Conservation (phyloP, 2,113 vertebrate species). For the Oryzias woworae region DNA sequence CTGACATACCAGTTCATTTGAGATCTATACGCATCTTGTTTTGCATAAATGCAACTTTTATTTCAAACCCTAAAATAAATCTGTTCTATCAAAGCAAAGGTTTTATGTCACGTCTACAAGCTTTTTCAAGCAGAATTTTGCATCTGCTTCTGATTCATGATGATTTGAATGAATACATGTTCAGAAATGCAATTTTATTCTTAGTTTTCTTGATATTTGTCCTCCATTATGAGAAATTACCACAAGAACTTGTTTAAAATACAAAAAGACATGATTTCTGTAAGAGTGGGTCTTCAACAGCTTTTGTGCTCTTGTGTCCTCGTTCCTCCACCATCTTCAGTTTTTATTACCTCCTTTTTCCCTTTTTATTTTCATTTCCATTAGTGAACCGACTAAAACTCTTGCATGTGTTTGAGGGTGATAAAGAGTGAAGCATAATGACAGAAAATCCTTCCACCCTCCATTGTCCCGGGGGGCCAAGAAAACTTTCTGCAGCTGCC, state of each 20-base stretch:
- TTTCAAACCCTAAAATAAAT: no score
- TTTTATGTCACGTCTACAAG: no score
- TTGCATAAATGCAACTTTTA: background rate
- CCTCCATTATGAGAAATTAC: no score
- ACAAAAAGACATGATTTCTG: no score
- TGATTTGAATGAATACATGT: no score
- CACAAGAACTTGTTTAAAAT: no score
- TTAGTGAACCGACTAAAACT: background rate
- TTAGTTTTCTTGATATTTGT: no score
- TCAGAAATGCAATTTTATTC: no score
- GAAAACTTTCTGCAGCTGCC: slow-evolving; percentile 48
- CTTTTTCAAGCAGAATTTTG: no score
- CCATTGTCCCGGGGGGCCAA: slow-evolving; percentile 48
- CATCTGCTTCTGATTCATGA: no score
- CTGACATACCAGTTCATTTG: slow-evolving; percentile 18
- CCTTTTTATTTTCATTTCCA: slow-evolving; percentile 9
- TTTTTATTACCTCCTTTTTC: background rate
- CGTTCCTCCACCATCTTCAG: background rate
- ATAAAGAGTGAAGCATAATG: slow-evolving; percentile 25
- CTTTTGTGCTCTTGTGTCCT: background rate
- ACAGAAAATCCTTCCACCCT: slow-evolving; percentile 27
- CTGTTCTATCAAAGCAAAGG: no score
- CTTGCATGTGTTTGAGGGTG: slow-evolving; percentile 22
- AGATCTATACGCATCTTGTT: background rate
- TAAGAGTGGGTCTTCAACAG: background rate